Conservation (phyloP, 2,797 vertebrate genomes). For the Phrynocephalus forsythii region DNA sequence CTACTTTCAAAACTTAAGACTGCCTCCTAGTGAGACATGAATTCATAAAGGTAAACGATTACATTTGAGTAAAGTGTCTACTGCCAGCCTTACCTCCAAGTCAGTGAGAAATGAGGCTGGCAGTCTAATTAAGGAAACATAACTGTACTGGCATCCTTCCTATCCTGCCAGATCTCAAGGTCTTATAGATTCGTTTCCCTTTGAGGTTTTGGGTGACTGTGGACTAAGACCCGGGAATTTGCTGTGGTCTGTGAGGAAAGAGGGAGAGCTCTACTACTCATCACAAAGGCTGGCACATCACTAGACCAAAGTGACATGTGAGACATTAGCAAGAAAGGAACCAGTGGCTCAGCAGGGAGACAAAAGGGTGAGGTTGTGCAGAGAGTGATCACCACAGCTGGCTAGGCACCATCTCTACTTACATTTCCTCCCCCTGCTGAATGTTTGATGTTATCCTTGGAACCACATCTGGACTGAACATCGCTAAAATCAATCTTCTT, state of each 20-base stretch:
- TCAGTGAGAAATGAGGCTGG: neutral
- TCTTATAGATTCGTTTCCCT: neutral
- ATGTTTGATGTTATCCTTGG: slow-evolving; percentile 92
- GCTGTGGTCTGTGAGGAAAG: slow-evolving; percentile 47
- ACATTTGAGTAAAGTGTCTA: slow-evolving; percentile 2
- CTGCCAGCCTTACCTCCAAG: neutral
- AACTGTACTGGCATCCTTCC: slow-evolving; percentile 22
- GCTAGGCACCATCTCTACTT: slow-evolving; percentile 77
- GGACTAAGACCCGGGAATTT: slow-evolving; percentile 20
- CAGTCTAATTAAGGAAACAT: neutral
- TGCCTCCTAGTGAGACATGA: slow-evolving; percentile 25
- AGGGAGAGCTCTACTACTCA: slow-evolving; percentile 50
- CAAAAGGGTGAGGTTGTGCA: slow-evolving; percentile 52
- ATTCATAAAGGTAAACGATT: slow-evolving; percentile 15
- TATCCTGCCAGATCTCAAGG: slow-evolving; percentile 5
- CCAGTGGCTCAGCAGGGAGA: slow-evolving; percentile 46
- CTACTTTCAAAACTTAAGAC: slow-evolving; percentile 32
- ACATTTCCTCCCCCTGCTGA: slow-evolving; percentile 91
- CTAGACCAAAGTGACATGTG: slow-evolving; percentile 27
- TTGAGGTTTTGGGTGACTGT: neutral
- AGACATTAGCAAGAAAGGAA: slow-evolving; percentile 51
- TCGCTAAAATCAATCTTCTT: slow-evolving; percentile 92
- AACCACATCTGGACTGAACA: slow-evolving; percentile 92
- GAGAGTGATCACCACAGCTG: slow-evolving; percentile 49
- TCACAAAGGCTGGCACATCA: slow-evolving; percentile 44